Base-by-base conservation (phyloP, 1,140 invertebrate genomes). In the Olivierus martensii region DNA sequence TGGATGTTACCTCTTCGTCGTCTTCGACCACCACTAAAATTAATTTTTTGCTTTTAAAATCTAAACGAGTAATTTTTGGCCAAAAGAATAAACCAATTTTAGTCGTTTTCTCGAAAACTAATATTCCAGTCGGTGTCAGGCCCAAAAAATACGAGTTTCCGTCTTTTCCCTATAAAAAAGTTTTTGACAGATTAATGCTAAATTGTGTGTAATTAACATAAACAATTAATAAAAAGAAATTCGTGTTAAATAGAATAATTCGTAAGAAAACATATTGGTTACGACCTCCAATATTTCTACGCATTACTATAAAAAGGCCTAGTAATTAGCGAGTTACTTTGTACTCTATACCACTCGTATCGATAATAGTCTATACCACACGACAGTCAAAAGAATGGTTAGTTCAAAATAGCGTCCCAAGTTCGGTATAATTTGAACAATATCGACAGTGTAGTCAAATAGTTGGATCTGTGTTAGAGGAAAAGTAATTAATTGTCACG, bases 11-110 rank as follows among this genome's bases (percentile, higher is more conserved):
- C 36, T 90, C 85, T 62, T 96, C 92, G 67, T 95, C 91, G 69
- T 96, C 92, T 71, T 96, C 92, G 18, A 93, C 88, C 3, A 97
- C 92, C 49, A 93, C 83, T 41, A 98, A 72, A 0, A 88, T 94
- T 39, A 97, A 71, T 67, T 93, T 94, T 69, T 95, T 96, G 66
- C 85, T 89, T 76, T 94, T 94, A 72, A 89, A 91, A 69, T 90
- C 92, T 59, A 95, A 82, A 75, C 94, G 94, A 54, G 84, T 87
- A 64, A 95, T 93, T 67, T 91, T 80, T 46, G 91, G 90, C 95
- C 95, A 99, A 71, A 94, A 96, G 73, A 99, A 99, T 69, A 96
- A 89, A 59, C 93, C 95, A 61, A 99, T 95, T 73, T 95, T 97
- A 67, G 81, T 87, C 71, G 88, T 86, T 65, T 92, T 93, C 60